Conservation (phyloP, 2,797 vertebrate species). For the Notamacropus eugenii region DNA sequence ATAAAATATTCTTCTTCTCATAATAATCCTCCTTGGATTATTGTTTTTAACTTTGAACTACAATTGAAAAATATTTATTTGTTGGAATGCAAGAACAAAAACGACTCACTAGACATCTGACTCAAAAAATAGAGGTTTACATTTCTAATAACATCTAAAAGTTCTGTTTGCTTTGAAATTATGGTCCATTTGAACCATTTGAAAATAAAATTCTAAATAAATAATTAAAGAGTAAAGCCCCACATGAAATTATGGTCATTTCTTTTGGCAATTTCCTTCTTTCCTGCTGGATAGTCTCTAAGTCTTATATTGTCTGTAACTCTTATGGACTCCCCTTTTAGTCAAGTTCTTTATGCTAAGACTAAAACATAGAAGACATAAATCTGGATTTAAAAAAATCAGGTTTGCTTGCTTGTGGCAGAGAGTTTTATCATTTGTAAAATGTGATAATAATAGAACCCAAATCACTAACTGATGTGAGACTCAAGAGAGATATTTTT, state of each 20-base stretch:
- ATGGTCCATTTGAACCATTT: not conserved
- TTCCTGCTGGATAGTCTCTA: slow-evolving; percentile 26
- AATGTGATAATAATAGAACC: not conserved
- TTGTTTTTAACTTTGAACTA: not conserved
- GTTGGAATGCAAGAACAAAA: not conserved
- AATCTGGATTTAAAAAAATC: not conserved
- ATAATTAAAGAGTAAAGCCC: too few relatives aligned
- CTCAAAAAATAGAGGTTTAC: slow-evolving; percentile 35
- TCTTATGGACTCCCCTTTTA: slow-evolving; percentile 28
- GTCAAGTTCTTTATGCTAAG: slow-evolving; percentile 7
- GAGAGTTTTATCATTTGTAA: not conserved
- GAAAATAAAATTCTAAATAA: too few relatives aligned
- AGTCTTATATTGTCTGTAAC: slow-evolving; percentile 42
- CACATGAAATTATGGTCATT: not conserved
- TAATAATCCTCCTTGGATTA: slow-evolving; percentile 34
- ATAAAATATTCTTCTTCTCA: slow-evolving; percentile 48
- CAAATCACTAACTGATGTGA: not conserved
- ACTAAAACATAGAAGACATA: not conserved
- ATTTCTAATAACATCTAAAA: slow-evolving; percentile 45
- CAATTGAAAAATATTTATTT: slow-evolving; percentile 15
- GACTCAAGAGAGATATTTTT: not conserved
- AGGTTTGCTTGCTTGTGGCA: not conserved
- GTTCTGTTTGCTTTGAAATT: slow-evolving; percentile 39
- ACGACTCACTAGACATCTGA: not conserved
- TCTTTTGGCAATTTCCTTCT: slow-evolving; percentile 50